Evolutionary conservation across 2,888 invertebrate genomes (phyloP), one percentile per base, ranked within the genome.

Genomic region (Microchrysa polita): DNA sequence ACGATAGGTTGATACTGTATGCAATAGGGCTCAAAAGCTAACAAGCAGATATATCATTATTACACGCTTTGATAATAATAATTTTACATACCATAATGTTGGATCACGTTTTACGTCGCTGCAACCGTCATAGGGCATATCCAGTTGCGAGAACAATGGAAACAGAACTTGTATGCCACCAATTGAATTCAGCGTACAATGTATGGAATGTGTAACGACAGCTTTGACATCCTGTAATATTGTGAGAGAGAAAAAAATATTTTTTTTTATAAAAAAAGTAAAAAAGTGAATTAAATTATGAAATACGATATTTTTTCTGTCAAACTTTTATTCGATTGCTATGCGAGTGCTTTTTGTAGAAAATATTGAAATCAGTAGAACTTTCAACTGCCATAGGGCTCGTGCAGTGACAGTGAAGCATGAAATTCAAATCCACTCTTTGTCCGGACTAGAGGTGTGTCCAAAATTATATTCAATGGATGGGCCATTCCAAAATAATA

Each of bases 101-200:
- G 95, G 92, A 87, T 96, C 95, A 82, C 93, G 89, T 85, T 94
- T 95, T 77, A 92, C 90, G 82, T 95, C 95, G 75, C 90, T 89
- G 53, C 91, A 87, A 76, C 92, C 92, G 84, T 96, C 95, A 85
- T 95, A 94, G 79, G 95, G 93, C 88, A 96, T 89, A 86, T 99
- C 98, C 82, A 99, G 88, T 86, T 99, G 98, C 34, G 97, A 95
- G 87, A 99, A 98, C 80, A 99, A 88, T 77, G 99, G 98, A 87
- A 98, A 97, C 78, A 99, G 88, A 81, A 98, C 97, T 88, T 96
- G 97, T 82, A 99, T 97, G 77, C 99, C 99, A 77, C 99, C 99
- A 82, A 99, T 95, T 73, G 98, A 98, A 87, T 99, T 98, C 80
- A 99, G 89, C 44, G 98, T 98, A 86, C 96, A 96, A 88, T 98